Evolutionary conservation across 2,113 vertebrate species (phyloP), one percentile per base, ranked within the genome.

Genomic region (Prionailurus viverrinus): DNA sequence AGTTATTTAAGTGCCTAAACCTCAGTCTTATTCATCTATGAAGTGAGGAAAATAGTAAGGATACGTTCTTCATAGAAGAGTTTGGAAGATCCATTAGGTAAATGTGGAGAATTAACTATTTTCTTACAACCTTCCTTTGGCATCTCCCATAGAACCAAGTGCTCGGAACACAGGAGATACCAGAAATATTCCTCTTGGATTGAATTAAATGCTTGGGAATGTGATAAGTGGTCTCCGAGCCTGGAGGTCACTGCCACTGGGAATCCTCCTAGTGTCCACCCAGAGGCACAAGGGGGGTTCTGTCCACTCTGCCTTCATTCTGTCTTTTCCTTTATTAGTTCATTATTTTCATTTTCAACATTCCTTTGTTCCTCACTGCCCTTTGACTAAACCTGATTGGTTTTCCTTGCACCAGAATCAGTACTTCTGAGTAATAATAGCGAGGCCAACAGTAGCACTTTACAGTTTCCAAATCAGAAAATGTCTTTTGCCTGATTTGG

Each of bases 51-150:
- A 45, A 63, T 74, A 45, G 61, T 61, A 21, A 6, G 13, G 29
- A 55, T 53, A 27, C 1, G 4, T 85, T 45, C 51, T 93, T 95
- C 16, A 9, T 3, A 48, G 41, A 29, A 36, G 23, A 90, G 11
- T 95, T 94, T 69, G 13, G n/a, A 88, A 71, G 51, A 95, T 69
- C 61, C 58, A 61, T 65, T 78, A 79, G 33, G 16, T 82, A 76
- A 91, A 73, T 63, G 15, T 51, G 71, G 33, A 89, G 33, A 12
- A 10, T 63, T 41, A 31, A 33, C 29, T 86, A n/a, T 82, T 89
- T 86, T 16, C 69, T 93, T 76, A 39, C 61, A 18, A 68, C 2
- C 5, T 91, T 51, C 86, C 31, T 58, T 31, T 78, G 36, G 15
- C 68, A 53, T 84, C 10, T 87, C 29, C 41, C 51, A 5, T 41